Percentiles rank a stretch among this genome's conserved stretches.
Evolutionary conservation across 2,888 invertebrate genomes (phyloP).

Genomic region (Lypha dubia): DNA sequence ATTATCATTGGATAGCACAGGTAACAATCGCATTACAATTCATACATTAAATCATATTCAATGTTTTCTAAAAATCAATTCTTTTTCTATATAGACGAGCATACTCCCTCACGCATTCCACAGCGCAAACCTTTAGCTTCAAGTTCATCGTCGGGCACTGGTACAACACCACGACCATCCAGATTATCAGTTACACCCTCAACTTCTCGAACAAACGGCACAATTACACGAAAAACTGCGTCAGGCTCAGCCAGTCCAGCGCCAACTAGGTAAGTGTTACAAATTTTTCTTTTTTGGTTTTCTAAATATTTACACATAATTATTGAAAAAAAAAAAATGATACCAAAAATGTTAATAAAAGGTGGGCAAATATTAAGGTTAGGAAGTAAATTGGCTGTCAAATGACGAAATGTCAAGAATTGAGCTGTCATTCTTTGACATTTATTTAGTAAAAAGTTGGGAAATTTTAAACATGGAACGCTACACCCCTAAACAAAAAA

Average conservation of each 20-base stretch:
- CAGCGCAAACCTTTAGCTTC: constrained; percentile 86
- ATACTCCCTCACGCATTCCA: constrained; percentile 92
- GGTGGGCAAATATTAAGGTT: too few species aligned
- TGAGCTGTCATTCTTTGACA: too few species aligned
- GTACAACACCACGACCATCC: constrained; percentile 84
- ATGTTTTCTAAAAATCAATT: not conserved
- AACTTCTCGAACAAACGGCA: constrained; percentile 86
- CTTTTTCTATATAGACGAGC: constrained; percentile 78
- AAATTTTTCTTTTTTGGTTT: too few species aligned
- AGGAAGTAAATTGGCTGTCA: too few species aligned
- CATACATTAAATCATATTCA: not conserved
- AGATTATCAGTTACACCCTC: constrained; percentile 85
- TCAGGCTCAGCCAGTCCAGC: constrained; percentile 91
- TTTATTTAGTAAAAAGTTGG: too few species aligned
- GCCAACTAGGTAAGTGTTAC: constrained; percentile 87
- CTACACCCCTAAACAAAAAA: too few species aligned
- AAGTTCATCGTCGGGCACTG: constrained; percentile 85
- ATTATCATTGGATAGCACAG: constrained; percentile 94
- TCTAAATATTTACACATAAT: too few species aligned
- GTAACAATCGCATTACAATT: constrained; percentile 84
- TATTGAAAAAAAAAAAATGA: too few species aligned
- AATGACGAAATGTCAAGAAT: too few species aligned
- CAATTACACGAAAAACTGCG: constrained; percentile 87
- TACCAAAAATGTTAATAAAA: too few species aligned
- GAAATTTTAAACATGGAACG: too few species aligned